phyloP scores from a whole-genome alignment of 2,888 invertebrate genomes.

The Andricus quercusramuli region DNA sequence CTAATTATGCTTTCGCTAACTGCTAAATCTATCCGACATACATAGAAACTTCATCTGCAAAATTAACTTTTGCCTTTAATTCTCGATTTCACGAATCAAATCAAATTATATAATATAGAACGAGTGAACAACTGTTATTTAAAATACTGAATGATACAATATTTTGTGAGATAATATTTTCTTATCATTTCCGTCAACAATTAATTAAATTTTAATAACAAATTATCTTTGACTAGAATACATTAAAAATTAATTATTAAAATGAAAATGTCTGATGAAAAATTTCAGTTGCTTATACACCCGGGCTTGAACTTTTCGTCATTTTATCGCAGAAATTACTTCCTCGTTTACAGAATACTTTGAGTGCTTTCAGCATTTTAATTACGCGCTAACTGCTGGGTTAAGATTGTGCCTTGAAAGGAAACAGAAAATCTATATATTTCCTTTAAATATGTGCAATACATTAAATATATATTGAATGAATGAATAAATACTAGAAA shows the following conservation, averaged over 20 bases:
- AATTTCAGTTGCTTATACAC: not conserved
- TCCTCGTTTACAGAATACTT: not conserved
- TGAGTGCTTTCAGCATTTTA: slow-evolving; percentile 13
- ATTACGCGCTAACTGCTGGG: not conserved
- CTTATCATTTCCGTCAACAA: no score
- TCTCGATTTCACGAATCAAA: not conserved
- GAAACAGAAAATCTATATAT: not conserved
- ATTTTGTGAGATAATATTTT: no score
- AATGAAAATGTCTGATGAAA: no score
- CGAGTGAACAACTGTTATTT: no score
- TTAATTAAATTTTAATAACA: no score
- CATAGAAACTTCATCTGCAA: not conserved
- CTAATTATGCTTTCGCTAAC: slow-evolving; percentile 23
- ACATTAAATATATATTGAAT: not conserved
- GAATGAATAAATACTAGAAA: no score
- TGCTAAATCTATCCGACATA: slow-evolving; percentile 19
- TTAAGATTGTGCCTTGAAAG: not conserved
- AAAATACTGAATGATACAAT: no score
- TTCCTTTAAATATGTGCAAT: not conserved
- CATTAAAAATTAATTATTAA: no score
- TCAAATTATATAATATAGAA: not conserved
- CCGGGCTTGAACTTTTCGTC: not conserved
- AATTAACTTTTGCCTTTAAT: slow-evolving; percentile 17
- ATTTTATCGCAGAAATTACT: not conserved
- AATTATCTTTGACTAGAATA: no score